Evolutionary conservation across 2,888 invertebrate species (phyloP).

Genomic region (Drosophila pseudotalamancana): DNA sequence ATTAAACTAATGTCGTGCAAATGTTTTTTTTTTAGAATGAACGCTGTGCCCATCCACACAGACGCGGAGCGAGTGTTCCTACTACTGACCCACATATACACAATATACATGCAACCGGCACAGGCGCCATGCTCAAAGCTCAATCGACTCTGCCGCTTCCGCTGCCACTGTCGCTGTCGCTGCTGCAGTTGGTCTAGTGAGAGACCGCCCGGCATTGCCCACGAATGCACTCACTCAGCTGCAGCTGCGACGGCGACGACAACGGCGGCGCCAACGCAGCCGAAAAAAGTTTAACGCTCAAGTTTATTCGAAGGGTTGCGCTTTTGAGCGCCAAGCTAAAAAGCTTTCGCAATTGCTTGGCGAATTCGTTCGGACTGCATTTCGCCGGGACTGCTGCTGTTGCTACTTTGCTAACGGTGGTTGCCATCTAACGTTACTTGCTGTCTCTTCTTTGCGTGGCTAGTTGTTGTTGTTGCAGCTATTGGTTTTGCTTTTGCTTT

Average conservation of each 20-base stretch:
- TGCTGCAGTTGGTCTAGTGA: slow-evolving; percentile 1
- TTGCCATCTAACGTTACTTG: slow-evolving; percentile 46
- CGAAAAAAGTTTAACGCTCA: slow-evolving; percentile 47
- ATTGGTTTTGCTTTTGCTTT: slow-evolving; percentile 3
- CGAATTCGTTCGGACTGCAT: slow-evolving; percentile 37
- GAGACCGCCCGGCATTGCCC: slow-evolving; percentile 15
- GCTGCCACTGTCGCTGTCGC: background rate
- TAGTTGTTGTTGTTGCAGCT: slow-evolving; percentile 8
- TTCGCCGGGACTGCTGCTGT: slow-evolving; percentile 27
- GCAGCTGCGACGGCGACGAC: slow-evolving; percentile 6
- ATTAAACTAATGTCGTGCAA: slow-evolving; percentile 56
- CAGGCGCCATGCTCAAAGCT: slow-evolving; percentile 56
- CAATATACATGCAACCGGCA: slow-evolving; percentile 50
- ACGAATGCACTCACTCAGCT: slow-evolving; percentile 32
- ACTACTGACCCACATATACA: slow-evolving; percentile 82
- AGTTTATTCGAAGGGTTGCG: slow-evolving; percentile 55
- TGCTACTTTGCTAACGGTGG: slow-evolving; percentile 20
- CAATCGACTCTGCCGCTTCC: slow-evolving; percentile 4
- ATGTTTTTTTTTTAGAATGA: slow-evolving; percentile 38
- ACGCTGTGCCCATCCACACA: slow-evolving; percentile 53
- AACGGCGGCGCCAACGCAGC: slow-evolving; percentile 39
- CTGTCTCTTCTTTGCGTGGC: slow-evolving; percentile 8
- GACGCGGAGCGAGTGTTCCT: slow-evolving; percentile 66
- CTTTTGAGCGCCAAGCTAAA: slow-evolving; percentile 35
- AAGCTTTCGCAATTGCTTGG: slow-evolving; percentile 50